Evolutionary conservation across 2,888 invertebrate genomes (phyloP).

Genomic region (Isotomurus palustris): DNA sequence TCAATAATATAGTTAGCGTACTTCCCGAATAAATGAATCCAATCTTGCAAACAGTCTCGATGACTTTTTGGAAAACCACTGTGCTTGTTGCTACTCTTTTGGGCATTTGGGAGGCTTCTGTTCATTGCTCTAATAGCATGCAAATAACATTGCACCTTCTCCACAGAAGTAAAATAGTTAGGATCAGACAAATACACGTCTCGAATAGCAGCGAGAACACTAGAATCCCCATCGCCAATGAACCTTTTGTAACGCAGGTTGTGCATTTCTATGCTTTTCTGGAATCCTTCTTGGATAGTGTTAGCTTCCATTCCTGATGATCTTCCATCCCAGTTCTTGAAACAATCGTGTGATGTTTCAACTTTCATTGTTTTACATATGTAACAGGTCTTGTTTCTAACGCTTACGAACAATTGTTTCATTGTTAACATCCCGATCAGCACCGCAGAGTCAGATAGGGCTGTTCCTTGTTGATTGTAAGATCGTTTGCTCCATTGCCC

Average conservation of each 20-base stretch:
- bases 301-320: slow-evolving; percentile 2
- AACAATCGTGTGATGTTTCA: background rate
- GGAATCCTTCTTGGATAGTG: background rate
- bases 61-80: too few species aligned
- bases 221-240: slow-evolving; percentile 3
- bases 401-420: background rate
- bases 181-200: background rate
- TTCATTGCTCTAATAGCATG: background rate
- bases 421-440: background rate
- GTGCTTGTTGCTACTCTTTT: too few species aligned
- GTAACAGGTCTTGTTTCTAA: background rate
- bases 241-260: background rate
- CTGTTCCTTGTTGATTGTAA: background rate
- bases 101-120: too few species aligned
- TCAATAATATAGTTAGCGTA: too few species aligned
- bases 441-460: background rate
- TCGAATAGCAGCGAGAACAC: background rate
- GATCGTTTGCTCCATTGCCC: background rate
- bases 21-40: too few species aligned
- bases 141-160: background rate
- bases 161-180: background rate
- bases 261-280: background rate
- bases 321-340: background rate
- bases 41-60: too few species aligned
- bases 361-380: background rate